A percentile compares a stretch with the other conserved stretches of the same genome.
These are phyloP conservation scores for Macaca fascicularis DNA, from an alignment of 2,113 vertebrate species.

Conservation along the genomic window T2T-MFA8v1.1 NC_088395.1:151808501-151809000, in stretches of 20 bases:
- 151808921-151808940: background rate
- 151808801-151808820: background rate
- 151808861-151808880: background rate
- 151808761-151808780: background rate
- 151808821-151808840: background rate
- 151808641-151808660: slow-evolving; percentile 41
- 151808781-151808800: background rate
- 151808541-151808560: slow-evolving; percentile 18
- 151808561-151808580: background rate
- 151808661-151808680: slow-evolving; percentile 31
- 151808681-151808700: background rate
- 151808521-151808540: slow-evolving; percentile 39
- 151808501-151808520: background rate
- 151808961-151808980: background rate
- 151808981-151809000: background rate
- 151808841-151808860: background rate
- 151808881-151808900: background rate
- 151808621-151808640: background rate
- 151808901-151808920: background rate
- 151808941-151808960: background rate
- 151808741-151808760: background rate
- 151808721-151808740: background rate
- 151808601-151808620: background rate
- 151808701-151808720: slow-evolving; percentile 11
- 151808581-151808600: slow-evolving; percentile 36